Percentiles rank a stretch among this genome's conserved stretches.
These are phyloP conservation scores for Numida meleagris DNA, from an alignment of 2,113 vertebrate species.

Conservation along the genomic window DNA sequence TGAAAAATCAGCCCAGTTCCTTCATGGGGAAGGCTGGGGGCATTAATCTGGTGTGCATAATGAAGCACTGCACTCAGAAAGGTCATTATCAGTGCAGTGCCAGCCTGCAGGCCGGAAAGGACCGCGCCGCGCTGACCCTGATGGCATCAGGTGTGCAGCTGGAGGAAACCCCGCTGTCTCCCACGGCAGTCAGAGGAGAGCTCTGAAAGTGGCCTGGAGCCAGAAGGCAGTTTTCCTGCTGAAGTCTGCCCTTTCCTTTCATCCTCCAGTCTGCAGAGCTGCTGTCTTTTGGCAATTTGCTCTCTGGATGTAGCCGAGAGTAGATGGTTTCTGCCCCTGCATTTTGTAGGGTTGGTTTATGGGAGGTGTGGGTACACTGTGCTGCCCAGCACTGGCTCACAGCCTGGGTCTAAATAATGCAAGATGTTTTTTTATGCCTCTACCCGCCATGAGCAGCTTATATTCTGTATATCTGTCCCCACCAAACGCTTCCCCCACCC, in stretches of 20 bases:
- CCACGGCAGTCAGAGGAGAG: background rate
- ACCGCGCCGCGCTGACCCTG: too few species aligned
- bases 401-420: background rate
- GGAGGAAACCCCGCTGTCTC: accelerated
- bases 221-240: background rate
- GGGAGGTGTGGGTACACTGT: accelerated
- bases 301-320: background rate
- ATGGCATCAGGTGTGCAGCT: background rate
- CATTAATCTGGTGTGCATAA: background rate
- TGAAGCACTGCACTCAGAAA: accelerated
- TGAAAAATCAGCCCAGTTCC: background rate
- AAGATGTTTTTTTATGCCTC: background rate
- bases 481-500: background rate
- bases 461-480: background rate
- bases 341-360: background rate
- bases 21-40: background rate
- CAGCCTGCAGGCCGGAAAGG: background rate
- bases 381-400: background rate
- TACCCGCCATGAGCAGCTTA: too few species aligned
- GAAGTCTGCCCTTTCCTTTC: background rate
- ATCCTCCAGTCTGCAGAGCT: background rate
- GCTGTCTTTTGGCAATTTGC: background rate
- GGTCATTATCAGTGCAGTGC: background rate
- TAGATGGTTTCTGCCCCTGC: background rate
- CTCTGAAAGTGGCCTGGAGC: accelerated